These are phyloP conservation scores for Irena cyanogastra DNA, from an alignment of 2,113 vertebrate genomes.

Conservation along the genomic window DNA sequence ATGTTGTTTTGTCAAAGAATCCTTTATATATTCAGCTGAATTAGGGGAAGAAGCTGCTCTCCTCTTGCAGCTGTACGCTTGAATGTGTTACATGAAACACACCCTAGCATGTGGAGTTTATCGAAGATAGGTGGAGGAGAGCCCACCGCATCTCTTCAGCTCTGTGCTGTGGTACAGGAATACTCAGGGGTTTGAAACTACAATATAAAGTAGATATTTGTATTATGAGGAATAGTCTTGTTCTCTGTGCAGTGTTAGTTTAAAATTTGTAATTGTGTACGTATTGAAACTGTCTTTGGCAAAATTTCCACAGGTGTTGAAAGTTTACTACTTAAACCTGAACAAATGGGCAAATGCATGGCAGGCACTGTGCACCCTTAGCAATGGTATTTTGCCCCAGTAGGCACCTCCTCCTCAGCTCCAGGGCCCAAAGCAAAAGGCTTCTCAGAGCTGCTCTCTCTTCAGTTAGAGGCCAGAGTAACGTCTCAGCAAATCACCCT, in stretches of 20 bases:
- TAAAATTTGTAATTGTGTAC: conserved; percentile 67
- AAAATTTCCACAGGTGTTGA: conserved; percentile 77
- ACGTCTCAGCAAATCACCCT: neutral
- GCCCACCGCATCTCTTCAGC: conserved; percentile 63
- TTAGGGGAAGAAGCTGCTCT: conserved; percentile 6
- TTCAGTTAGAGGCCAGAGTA: neutral
- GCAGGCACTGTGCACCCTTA: conserved; percentile 26
- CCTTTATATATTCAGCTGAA: conserved; percentile 5
- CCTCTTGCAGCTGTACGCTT: conserved; percentile 33
- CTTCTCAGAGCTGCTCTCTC: neutral
- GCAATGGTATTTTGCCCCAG: neutral
- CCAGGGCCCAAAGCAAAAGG: neutral
- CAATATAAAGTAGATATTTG: conserved; percentile 69
- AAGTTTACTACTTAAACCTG: conserved; percentile 78
- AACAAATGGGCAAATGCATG: conserved; percentile 61
- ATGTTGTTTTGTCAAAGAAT: neutral
- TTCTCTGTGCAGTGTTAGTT: conserved; percentile 79
- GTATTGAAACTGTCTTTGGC: conserved; percentile 70
- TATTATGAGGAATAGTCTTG: conserved; percentile 68
- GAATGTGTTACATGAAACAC: conserved; percentile 51
- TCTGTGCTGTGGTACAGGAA: conserved; percentile 74
- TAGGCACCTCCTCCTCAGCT: neutral
- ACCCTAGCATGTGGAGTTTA: conserved; percentile 19
- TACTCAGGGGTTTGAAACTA: conserved; percentile 80
- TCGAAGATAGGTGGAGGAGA: conserved; percentile 54